Conservation (phyloP, 2,888 invertebrate genomes). For the Tuta absoluta region DNA sequence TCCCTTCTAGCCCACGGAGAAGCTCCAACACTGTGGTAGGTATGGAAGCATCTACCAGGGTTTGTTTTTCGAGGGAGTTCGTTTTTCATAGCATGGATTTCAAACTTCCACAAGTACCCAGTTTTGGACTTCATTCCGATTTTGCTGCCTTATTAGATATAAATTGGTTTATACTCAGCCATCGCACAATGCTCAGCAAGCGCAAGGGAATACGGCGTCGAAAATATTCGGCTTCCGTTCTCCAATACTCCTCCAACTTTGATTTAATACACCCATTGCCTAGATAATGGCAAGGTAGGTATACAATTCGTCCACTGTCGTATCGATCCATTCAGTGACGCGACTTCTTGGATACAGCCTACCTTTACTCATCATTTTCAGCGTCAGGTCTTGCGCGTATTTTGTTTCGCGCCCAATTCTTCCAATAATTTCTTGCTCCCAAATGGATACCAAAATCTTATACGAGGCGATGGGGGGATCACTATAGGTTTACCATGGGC, state of each 20-base stretch:
- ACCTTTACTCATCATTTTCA: constrained; percentile 21
- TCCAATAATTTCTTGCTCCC: constrained; percentile 31
- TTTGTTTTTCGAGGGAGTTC: no score
- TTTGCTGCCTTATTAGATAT: constrained; percentile 38
- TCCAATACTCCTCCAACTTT: not conserved
- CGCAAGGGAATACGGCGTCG: not conserved
- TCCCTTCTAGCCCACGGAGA: no score
- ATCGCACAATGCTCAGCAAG: constrained; percentile 33
- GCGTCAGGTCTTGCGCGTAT: constrained; percentile 33
- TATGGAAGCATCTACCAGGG: no score
- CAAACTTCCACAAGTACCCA: constrained; percentile 40
- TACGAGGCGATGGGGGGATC: constrained; percentile 6
- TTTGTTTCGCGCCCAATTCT: constrained; percentile 28
- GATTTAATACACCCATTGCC: not conserved
- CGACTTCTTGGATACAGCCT: constrained; percentile 23
- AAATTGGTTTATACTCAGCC: constrained; percentile 39
- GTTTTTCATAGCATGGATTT: constrained; percentile 28
- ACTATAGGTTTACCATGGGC: no score
- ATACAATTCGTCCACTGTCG: constrained; percentile 28
- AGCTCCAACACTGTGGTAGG: no score
- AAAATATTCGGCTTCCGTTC: not conserved
- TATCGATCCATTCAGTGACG: constrained; percentile 30
- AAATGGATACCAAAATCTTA: constrained; percentile 31
- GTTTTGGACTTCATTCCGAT: constrained; percentile 38
- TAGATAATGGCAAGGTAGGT: not conserved